Evolutionary conservation across 2,888 invertebrate genomes (phyloP), one percentile per base, ranked within the genome.

Genomic region (Halictus ligatus): DNA sequence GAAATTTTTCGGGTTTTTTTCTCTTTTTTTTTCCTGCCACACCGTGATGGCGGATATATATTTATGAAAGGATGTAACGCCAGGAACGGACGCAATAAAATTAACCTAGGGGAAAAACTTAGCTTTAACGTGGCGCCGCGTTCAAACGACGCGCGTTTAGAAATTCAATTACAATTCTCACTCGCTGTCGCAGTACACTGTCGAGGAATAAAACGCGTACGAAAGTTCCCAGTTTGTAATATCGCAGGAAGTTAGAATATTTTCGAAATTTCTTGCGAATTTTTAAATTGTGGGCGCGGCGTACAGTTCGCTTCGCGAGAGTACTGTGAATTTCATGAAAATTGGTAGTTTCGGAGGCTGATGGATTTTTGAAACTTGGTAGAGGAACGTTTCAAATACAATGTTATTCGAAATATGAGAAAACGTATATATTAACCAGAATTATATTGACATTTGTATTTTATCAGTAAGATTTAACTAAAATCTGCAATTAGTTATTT

Each of bases 111-210:
- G 74, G 12, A 73, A 74, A 54, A 54, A 74, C 35, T 50, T 48
- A 25, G 46, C 46, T 54, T 50, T 29, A 35, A 74, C 50, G 29
- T 35, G 12, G 12, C 74, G 29, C 29, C 73, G 48, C 29, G 43
- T 43, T 43, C n/a, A 71, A 71, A 71, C 40, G 29, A 21, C 48
- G 7, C 29, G 48, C 48, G 48, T 73, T 73, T 50, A 73, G 73
- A 50, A 73, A 73, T 48, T 73, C 73, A 73, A 73, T 73, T 73
- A 48, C 73, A 50, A 50, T 73, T 50, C 48, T 50, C 73, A 43
- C 43, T 71, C 13, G 43, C 12, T 43, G 71, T 43, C 43, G 71
- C 43, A 15, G n/a, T 40, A 4, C 43, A 21, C 43, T n/a, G 43
- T 43, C n/a, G 43, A 12, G 18, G 21, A 71, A 43, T 18, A 25